phyloP scores from a whole-genome alignment of 2,888 invertebrate genomes.

The Nymphalis polychloros region DNA sequence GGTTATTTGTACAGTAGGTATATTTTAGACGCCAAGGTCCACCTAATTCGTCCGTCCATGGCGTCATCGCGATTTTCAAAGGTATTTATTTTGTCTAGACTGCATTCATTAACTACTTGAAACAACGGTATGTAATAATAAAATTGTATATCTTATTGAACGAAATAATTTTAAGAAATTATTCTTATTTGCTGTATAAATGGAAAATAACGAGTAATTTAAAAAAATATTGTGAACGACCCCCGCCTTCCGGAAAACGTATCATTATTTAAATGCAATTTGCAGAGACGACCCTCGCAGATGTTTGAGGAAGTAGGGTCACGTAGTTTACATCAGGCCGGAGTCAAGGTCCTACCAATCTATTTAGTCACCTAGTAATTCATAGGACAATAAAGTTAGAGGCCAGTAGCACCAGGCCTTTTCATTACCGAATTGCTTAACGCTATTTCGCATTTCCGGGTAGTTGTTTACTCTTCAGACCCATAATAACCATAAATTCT shows the following conservation, averaged over 20 bases:
- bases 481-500: conserved; percentile 35
- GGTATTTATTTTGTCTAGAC: conserved; percentile 16
- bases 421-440: conserved; percentile 49
- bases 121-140: not conserved
- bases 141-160: not conserved
- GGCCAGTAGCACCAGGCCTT: conserved; percentile 61
- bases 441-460: conserved; percentile 38
- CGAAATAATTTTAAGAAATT: no score
- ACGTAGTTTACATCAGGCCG: conserved; percentile 74
- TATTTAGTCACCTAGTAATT: conserved; percentile 73
- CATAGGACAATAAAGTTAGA: conserved; percentile 72
- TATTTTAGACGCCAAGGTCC: conserved; percentile 31
- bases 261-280: conserved; percentile 48
- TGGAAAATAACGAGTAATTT: not conserved
- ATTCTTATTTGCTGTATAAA: no score
- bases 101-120: not conserved
- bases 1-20: conserved; percentile 29
- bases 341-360: conserved; percentile 78
- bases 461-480: conserved; percentile 25
- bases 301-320: conserved; percentile 74
- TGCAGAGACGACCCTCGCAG: conserved; percentile 68
- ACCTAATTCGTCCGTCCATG: conserved; percentile 31
- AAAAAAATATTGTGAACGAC: conserved; percentile 1
- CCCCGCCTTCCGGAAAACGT: conserved; percentile 15
- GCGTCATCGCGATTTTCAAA: conserved; percentile 24